These are phyloP conservation scores for Seira musarum DNA, from an alignment of 2,888 invertebrate species.

Conservation along the genomic window DNA sequence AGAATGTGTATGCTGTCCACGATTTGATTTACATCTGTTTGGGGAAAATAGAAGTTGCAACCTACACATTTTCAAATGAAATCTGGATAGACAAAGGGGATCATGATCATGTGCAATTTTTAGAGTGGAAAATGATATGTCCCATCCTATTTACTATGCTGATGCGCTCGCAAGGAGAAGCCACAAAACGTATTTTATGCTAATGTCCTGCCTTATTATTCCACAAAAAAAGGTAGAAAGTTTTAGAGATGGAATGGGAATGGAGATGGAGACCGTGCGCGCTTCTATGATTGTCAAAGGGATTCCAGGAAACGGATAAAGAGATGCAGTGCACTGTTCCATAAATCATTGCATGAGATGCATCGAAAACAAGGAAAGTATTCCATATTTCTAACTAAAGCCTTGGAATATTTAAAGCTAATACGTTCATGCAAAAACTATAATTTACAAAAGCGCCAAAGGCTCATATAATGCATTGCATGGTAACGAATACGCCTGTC, in stretches of 20 bases:
- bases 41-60: slow-evolving; percentile 4
- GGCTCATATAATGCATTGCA: no score
- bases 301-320: background rate
- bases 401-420: no score
- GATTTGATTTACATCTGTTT: slow-evolving; percentile 6
- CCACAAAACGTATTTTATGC: background rate
- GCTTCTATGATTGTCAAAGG: background rate
- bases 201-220: background rate
- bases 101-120: background rate
- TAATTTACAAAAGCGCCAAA: no score
- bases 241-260: background rate
- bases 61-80: slow-evolving; percentile 5
- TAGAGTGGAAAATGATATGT: slow-evolving; percentile 9
- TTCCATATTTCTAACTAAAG: no score
- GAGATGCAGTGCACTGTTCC: background rate
- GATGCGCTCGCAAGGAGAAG: background rate
- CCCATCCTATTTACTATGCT: background rate
- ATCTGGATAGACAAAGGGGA: background rate
- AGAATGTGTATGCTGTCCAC: background rate
- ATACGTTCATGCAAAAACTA: no score
- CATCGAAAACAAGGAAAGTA: no score
- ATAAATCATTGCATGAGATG: background rate
- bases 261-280: no score
- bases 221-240: background rate
- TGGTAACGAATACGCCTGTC: no score